Conservation (phyloP, 2,113 vertebrate species). For the Progne subis region DNA sequence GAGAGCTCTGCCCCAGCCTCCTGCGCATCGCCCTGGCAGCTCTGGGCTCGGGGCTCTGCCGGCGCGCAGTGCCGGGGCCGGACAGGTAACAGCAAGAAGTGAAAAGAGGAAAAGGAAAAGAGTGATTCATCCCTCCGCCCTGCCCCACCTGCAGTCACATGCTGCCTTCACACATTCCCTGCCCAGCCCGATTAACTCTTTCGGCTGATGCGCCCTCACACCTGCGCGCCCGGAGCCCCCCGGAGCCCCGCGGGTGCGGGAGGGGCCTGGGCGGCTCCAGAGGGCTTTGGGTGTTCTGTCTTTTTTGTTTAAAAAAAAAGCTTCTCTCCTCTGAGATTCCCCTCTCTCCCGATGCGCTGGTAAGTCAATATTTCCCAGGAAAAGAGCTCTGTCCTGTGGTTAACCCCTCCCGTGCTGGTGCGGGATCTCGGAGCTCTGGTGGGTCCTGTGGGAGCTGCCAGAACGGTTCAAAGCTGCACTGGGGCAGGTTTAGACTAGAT, state of each 20-base stretch:
- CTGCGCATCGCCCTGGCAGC: neutral
- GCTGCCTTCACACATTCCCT: slow-evolving; percentile 31
- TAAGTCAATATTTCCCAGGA: neutral
- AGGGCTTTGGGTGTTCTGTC: neutral
- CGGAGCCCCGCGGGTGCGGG: neutral
- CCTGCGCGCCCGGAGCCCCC: too few species aligned
- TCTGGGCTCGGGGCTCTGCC: neutral
- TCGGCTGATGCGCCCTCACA: neutral
- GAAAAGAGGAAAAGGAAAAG: slow-evolving; percentile 57
- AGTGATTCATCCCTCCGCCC: slow-evolving; percentile 66
- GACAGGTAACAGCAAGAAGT: slow-evolving; percentile 63
- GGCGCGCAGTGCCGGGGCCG: neutral
- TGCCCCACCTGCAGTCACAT: slow-evolving; percentile 66
- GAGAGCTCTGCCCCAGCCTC: neutral
- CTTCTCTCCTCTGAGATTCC: neutral
- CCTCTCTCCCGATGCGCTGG: neutral
- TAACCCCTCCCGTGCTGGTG: neutral
- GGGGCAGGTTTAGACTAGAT: neutral
- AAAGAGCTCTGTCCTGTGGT: neutral
- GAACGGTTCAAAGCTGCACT: neutral
- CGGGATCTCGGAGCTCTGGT: neutral
- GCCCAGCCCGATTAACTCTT: slow-evolving; percentile 46
- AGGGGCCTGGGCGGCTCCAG: neutral
- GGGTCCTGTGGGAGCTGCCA: neutral
- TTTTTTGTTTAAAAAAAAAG: neutral